A percentile compares a stretch with the other conserved stretches of the same genome.
These are phyloP conservation scores for Ctenopoma kingsleyae DNA, from an alignment of 2,797 vertebrate genomes.

Conservation along the genomic window DNA sequence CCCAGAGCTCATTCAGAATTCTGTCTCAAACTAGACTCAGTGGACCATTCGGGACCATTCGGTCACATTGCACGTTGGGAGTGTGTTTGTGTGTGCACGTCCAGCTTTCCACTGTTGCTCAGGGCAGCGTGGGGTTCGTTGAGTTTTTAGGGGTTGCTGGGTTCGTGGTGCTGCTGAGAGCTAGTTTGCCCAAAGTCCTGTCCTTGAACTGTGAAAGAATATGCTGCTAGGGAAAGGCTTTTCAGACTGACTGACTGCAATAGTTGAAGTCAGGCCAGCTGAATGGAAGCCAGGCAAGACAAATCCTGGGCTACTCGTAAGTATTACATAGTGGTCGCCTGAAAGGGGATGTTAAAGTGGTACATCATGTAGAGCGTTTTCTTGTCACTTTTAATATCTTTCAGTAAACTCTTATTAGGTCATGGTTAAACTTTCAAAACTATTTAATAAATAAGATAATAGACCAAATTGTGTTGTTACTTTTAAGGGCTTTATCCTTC, in stretches of 20 bases:
- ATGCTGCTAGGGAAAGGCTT: constrained; percentile 77
- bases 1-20: constrained; percentile 52
- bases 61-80: constrained; percentile 26
- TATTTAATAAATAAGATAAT: constrained; percentile 22
- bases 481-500: constrained; percentile 20
- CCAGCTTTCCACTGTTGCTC: constrained; percentile 72
- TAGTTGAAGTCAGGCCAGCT: constrained; percentile 79
- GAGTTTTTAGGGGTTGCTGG: constrained; percentile 83
- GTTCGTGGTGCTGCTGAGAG: constrained; percentile 77
- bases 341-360: constrained; percentile 54
- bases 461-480: background rate
- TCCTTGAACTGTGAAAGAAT: constrained; percentile 84
- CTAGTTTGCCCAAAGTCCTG: constrained; percentile 77
- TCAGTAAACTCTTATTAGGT: constrained; percentile 1
- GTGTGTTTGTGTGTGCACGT: constrained; percentile 26
- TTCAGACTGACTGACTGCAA: constrained; percentile 79
- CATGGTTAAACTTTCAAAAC: constrained; percentile 30
- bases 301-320: constrained; percentile 69
- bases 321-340: constrained; percentile 61
- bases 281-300: constrained; percentile 74
- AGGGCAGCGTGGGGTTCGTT: constrained; percentile 76
- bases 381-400: constrained; percentile 53
- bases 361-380: constrained; percentile 47
- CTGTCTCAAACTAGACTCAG: constrained; percentile 46
- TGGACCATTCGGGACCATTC: constrained; percentile 39